Evolutionary conservation across 1,140 invertebrate genomes (phyloP), one percentile per base, ranked within the genome.

Genomic region (Meloidogyne floridensis): DNA sequence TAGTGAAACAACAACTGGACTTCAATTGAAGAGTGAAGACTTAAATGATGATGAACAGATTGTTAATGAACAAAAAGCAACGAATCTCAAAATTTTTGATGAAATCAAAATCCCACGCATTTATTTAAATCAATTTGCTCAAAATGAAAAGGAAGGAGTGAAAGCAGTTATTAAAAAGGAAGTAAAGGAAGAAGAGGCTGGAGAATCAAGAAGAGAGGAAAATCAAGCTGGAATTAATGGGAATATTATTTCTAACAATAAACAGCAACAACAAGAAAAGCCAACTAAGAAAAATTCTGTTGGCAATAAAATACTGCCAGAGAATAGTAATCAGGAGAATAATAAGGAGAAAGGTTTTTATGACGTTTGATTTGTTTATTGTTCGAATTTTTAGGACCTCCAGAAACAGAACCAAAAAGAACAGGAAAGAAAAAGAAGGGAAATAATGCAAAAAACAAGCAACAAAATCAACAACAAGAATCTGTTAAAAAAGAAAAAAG

Each of bases 51-150:
- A 53, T 43, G n/a, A 53, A n/a, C 43, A 43, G 74, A 53, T 9
- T 47, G 42, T 18, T n/a, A 43, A 75, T n/a, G 74, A 18, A 7
- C 74, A 75, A 75, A n/a, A 20, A 43, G 8, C 74, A 43, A 7
- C n/a, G 74, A 75, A 43, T 75, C 74, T 75, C n/a, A 18, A 42
- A 43, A 42, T 75, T 75, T 43, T 75, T 42, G 47, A 47, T 47
- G 74, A 75, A 18, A 75, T 75, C 15, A 75, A 75, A 43, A 75
- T 75, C 54, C 74, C 74, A n/a, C 74, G 74, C n/a, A 75, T 75
- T 43, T 75, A 42, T 20, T 75, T 75, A 53, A 20, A 42, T 43
- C 74, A 75, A 75, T 75, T 75, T 43, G n/a, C 74, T 18, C 70
- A 71, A 71, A 71, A 71, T 18, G 32, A 71, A 71, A 71, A 71